Percentiles rank a stretch among this genome's conserved stretches.
These are phyloP conservation scores for Mechanitis messenoides DNA, from an alignment of 2,888 invertebrate species.

Conservation along the genomic window DNA sequence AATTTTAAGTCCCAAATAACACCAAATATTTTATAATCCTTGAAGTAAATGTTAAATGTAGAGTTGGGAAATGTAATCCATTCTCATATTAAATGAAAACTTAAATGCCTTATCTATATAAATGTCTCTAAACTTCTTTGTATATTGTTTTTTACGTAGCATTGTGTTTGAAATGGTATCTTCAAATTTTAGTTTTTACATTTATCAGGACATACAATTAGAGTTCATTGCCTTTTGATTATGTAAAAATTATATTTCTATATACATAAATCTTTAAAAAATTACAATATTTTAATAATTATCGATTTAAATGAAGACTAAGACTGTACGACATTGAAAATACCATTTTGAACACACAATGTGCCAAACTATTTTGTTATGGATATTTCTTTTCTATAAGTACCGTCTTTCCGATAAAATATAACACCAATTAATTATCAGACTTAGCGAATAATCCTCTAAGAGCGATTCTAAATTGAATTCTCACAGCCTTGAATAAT, in stretches of 20 bases:
- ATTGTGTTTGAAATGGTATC: conserved; percentile 41
- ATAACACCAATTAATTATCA: conserved; percentile 70
- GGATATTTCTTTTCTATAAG: conserved; percentile 37
- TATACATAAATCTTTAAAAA: conserved; percentile 10
- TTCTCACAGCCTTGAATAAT: conserved; percentile 51
- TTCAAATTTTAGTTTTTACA: conserved; percentile 23
- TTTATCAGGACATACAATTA: conserved; percentile 6
- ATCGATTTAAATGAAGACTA: conserved; percentile 19
- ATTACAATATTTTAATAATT: conserved; percentile 21
- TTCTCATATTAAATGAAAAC: conserved; percentile 33
- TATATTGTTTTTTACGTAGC: conserved; percentile 36
- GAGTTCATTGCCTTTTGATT: neutral
- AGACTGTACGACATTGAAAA: conserved; percentile 27
- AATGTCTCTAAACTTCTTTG: conserved; percentile 29
- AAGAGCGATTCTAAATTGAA: conserved; percentile 57
- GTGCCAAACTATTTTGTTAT: conserved; percentile 47
- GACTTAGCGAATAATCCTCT: conserved; percentile 55
- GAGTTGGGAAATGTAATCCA: conserved; percentile 38
- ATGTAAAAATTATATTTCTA: conserved; percentile 13
- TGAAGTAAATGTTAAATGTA: conserved; percentile 42
- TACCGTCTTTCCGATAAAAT: conserved; percentile 51
- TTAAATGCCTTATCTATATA: conserved; percentile 40
- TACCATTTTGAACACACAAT: conserved; percentile 42
- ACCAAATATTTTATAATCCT: conserved; percentile 55
- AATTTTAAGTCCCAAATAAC: conserved; percentile 64